Percentiles rank a stretch among this genome's conserved stretches.
These are phyloP conservation scores for Tetraneura akinire DNA, from an alignment of 1,140 invertebrate genomes.

Conservation along the genomic window DNA sequence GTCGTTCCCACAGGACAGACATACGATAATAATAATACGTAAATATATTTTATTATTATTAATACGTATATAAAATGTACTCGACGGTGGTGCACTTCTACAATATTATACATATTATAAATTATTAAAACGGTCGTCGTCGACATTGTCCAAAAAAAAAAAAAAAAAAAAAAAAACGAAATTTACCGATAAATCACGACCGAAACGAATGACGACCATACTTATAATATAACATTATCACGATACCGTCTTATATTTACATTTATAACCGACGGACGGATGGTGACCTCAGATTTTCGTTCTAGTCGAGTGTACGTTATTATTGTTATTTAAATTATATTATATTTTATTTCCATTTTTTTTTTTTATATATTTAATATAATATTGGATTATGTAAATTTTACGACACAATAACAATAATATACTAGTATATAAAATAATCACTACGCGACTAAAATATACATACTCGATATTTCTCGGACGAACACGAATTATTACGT, in stretches of 20 bases:
- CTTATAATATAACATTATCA: too few relatives aligned
- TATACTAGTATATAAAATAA: too few relatives aligned
- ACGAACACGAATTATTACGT: too few relatives aligned
- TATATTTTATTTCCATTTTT: too few relatives aligned
- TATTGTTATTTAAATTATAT: conserved; percentile 1
- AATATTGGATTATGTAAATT: background rate
- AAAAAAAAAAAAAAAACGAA: background rate
- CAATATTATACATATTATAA: background rate
- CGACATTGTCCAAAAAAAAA: background rate
- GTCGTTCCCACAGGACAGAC: background rate
- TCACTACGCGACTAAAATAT: too few relatives aligned
- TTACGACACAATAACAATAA: too few relatives aligned
- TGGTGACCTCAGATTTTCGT: background rate
- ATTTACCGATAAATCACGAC: conserved; percentile 12
- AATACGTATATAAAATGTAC: too few relatives aligned
- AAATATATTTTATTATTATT: too few relatives aligned
- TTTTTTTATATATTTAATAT: too few relatives aligned
- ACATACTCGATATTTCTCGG: too few relatives aligned
- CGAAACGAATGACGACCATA: background rate
- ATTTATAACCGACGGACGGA: background rate
- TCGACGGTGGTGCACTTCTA: background rate
- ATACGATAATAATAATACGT: background rate
- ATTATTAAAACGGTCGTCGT: background rate
- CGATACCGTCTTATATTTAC: background rate
- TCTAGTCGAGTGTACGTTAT: too few relatives aligned